phyloP scores from a whole-genome alignment of 2,797 vertebrate species.

The Rhynchonycteris naso region DNA sequence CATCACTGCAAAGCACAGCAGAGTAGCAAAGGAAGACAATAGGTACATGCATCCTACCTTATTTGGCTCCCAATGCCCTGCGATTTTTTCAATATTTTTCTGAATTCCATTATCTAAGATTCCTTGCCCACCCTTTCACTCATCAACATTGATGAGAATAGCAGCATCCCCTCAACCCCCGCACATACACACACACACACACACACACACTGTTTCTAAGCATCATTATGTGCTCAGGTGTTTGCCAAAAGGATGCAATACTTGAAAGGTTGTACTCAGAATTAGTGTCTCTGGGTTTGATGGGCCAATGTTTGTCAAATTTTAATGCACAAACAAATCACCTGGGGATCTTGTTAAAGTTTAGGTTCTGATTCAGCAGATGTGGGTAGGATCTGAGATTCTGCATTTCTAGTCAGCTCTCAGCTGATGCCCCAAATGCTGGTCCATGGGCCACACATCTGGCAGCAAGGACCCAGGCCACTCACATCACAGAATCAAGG shows the following conservation, averaged over 20 bases:
- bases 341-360: neutral
- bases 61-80: neutral
- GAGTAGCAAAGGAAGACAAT: neutral
- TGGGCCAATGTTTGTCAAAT: neutral
- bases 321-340: neutral
- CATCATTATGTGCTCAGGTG: neutral
- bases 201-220: neutral
- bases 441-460: neutral
- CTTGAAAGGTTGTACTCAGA: neutral
- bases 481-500: neutral
- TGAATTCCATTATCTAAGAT: neutral
- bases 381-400: neutral
- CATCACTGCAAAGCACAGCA: neutral
- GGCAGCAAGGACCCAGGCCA: neutral
- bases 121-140: neutral
- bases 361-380: neutral
- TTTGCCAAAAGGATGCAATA: neutral
- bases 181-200: too few relatives aligned
- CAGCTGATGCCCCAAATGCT: neutral
- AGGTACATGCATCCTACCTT: neutral
- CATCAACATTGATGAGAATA: neutral
- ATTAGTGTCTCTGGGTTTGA: neutral
- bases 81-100: neutral
- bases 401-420: neutral
- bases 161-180: neutral